Conservation (phyloP, 2,113 vertebrate genomes). For the Pogonocichla stellata region DNA sequence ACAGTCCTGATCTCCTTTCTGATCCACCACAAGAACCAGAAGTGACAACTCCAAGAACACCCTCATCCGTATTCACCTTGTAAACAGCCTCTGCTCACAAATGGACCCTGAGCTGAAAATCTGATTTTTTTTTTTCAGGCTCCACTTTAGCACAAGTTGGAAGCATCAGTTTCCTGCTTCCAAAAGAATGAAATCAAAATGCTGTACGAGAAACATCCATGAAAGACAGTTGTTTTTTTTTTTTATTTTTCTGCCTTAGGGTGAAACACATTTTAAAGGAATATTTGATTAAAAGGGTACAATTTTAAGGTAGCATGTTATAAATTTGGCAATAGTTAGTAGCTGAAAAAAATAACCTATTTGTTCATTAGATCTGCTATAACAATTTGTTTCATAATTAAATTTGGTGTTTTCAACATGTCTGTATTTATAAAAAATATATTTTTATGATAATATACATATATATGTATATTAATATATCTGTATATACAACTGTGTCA, state of each 20-base stretch:
- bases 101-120: not conserved
- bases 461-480: not conserved
- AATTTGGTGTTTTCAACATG: not conserved
- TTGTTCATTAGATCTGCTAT: not conserved
- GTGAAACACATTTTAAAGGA: not conserved
- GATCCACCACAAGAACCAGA: not conserved
- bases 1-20: not conserved
- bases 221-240: not conserved
- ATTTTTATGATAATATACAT: not conserved
- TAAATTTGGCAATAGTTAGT: not conserved
- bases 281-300: not conserved
- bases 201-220: not conserved
- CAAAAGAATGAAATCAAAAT: not conserved
- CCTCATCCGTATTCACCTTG: not conserved
- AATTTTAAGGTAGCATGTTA: not conserved
- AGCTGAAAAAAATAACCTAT: not conserved
- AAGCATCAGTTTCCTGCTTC: not conserved
- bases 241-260: not conserved
- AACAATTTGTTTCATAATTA: not conserved
- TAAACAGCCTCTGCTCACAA: not conserved
- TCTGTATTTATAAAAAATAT: not conserved
- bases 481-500: not conserved
- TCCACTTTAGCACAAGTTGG: not conserved
- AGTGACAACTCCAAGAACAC: not conserved
- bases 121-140: not conserved